These are phyloP conservation scores for Ictalurus furcatus DNA, from an alignment of 2,113 vertebrate genomes.

Conservation along the genomic window DNA sequence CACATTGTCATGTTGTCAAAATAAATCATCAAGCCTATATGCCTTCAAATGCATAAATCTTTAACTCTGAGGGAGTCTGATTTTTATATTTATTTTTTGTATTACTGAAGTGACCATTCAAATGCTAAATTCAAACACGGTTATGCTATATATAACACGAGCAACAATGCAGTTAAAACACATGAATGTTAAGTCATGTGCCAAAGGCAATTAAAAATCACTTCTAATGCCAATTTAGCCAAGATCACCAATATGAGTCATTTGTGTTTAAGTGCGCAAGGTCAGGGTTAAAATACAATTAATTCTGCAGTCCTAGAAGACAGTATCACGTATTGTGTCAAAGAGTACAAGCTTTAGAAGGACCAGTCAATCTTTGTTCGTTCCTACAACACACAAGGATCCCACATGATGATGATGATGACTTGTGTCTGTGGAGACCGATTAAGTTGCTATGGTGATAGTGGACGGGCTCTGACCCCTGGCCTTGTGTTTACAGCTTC, in stretches of 20 bases:
- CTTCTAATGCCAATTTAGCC: neutral
- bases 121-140: neutral
- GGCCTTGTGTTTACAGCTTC: neutral
- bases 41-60: neutral
- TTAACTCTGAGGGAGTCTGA: neutral
- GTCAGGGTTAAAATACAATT: neutral
- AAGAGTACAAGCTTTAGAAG: neutral
- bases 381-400: neutral
- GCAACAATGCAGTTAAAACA: neutral
- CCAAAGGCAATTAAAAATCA: neutral
- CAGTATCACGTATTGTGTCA: neutral
- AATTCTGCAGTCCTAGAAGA: neutral
- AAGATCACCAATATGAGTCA: neutral
- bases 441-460: conserved; percentile 74
- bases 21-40: neutral
- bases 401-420: neutral
- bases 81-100: neutral
- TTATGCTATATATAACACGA: neutral
- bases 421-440: conserved; percentile 2
- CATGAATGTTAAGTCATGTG: neutral
- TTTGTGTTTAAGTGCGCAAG: neutral
- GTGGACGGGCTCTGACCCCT: conserved; percentile 20
- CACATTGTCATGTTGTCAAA: neutral
- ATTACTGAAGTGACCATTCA: neutral
- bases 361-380: neutral